These are phyloP conservation scores for Galeopsomyia nigrocyanea DNA, from an alignment of 2,888 invertebrate species.

Conservation along the genomic window DNA sequence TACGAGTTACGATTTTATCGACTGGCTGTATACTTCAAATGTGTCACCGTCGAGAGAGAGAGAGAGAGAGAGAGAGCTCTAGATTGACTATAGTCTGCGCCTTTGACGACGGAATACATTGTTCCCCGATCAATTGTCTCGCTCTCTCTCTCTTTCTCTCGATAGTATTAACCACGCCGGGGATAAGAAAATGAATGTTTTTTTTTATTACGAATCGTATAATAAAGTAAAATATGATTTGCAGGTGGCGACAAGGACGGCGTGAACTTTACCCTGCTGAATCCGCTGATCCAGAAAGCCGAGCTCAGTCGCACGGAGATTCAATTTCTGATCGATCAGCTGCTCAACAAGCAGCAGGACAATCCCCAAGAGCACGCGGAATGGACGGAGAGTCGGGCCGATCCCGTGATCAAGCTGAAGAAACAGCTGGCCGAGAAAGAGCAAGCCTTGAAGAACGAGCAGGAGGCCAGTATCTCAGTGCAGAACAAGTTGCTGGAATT, in stretches of 20 bases:
- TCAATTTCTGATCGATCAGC: conserved; percentile 88
- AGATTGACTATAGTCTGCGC: too few relatives aligned
- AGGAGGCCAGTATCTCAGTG: conserved; percentile 81
- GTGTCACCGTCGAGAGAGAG: too few relatives aligned
- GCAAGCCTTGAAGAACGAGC: conserved; percentile 80
- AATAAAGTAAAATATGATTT: too few relatives aligned
- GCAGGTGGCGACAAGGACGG: conserved; percentile 79
- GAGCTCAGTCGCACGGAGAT: conserved; percentile 89
- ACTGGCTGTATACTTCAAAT: too few relatives aligned
- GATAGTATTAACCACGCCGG: too few relatives aligned
- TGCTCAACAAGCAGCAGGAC: conserved; percentile 90
- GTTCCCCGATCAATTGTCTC: too few relatives aligned
- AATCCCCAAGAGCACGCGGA: conserved; percentile 81
- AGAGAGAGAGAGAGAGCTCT: too few relatives aligned
- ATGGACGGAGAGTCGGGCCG: conserved; percentile 89
- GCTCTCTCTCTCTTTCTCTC: too few relatives aligned
- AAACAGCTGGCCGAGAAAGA: conserved; percentile 92
- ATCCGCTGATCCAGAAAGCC: conserved; percentile 83
- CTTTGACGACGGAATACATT: too few relatives aligned
- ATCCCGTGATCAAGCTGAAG: conserved; percentile 87
- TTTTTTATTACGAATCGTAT: too few relatives aligned
- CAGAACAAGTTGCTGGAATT: conserved; percentile 86
- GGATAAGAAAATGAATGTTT: too few relatives aligned
- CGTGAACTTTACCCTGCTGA: conserved; percentile 78
- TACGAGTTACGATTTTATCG: too few relatives aligned